Conservation (phyloP, 2,888 invertebrate genomes). For the Drosophila mimetica region DNA sequence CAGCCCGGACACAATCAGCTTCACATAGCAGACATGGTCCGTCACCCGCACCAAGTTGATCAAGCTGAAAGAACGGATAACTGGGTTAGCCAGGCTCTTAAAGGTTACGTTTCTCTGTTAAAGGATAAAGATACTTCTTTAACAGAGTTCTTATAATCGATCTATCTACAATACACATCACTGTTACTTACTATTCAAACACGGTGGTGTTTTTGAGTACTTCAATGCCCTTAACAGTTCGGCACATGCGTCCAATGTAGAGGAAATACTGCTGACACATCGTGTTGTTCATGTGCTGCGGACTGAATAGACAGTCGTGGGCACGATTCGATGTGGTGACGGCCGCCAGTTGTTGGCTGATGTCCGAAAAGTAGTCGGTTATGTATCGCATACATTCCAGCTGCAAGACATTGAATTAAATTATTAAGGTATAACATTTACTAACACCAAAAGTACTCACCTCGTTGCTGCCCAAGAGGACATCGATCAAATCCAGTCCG, state of each 20-base stretch:
- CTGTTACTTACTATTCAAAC: conserved; percentile 88
- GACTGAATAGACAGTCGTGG: conserved; percentile 94
- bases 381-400: conserved; percentile 89
- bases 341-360: conserved; percentile 90
- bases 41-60: conserved; percentile 92
- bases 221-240: conserved; percentile 88
- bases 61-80: conserved; percentile 85
- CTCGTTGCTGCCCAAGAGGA: conserved; percentile 80
- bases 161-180: background rate
- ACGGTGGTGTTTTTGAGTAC: conserved; percentile 90
- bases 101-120: too few species aligned
- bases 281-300: conserved; percentile 93
- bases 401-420: conserved; percentile 80
- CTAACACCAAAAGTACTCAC: too few species aligned
- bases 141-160: background rate
- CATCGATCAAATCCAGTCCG: conserved; percentile 84
- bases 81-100: background rate
- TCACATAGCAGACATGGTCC: conserved; percentile 96
- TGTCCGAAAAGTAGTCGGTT: conserved; percentile 92
- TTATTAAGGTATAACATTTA: too few species aligned
- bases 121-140: too few species aligned
- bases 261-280: conserved; percentile 98
- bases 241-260: conserved; percentile 94
- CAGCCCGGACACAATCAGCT: conserved; percentile 95
- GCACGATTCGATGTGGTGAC: conserved; percentile 90